Evolutionary conservation across 1,140 invertebrate genomes (phyloP).

Genomic region (Achatina immaculata): DNA sequence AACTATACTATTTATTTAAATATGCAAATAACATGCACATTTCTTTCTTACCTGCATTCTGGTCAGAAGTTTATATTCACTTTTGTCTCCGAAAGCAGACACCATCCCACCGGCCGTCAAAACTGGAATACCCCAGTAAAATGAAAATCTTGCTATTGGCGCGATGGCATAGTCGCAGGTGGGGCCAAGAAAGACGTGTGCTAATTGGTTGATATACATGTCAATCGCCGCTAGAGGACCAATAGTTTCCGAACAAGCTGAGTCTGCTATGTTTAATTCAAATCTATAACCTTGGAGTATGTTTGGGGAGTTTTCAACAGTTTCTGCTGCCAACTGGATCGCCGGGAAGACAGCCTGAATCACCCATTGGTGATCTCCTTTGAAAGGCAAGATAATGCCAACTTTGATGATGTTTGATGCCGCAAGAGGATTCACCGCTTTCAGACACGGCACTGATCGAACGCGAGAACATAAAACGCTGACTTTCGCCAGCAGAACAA

Average conservation of each 20-base stretch:
- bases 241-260: slow-evolving; percentile 65
- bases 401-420: slow-evolving; percentile 30
- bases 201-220: slow-evolving; percentile 57
- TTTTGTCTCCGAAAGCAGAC: slow-evolving; percentile 40
- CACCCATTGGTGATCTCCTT: slow-evolving; percentile 36
- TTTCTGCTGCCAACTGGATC: slow-evolving; percentile 54
- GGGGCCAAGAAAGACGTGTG: slow-evolving; percentile 88
- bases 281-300: slow-evolving; percentile 44
- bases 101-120: slow-evolving; percentile 45
- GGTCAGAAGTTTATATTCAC: slow-evolving; percentile 44
- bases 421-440: background rate
- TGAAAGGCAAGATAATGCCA: slow-evolving; percentile 37
- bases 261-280: slow-evolving; percentile 58
- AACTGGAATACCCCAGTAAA: slow-evolving; percentile 45
- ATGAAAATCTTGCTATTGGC: slow-evolving; percentile 80
- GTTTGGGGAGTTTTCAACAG: slow-evolving; percentile 30
- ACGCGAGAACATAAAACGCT: background rate
- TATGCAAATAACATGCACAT: too few relatives aligned
- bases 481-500: background rate
- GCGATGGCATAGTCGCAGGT: slow-evolving; percentile 92
- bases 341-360: slow-evolving; percentile 46
- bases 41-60: slow-evolving; percentile 43
- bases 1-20: too few relatives aligned
- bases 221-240: slow-evolving; percentile 68
- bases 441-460: background rate